Percentiles rank a stretch among this genome's conserved stretches.
Evolutionary conservation across 2,888 invertebrate genomes (phyloP).

Genomic region (Polietes domitor): DNA sequence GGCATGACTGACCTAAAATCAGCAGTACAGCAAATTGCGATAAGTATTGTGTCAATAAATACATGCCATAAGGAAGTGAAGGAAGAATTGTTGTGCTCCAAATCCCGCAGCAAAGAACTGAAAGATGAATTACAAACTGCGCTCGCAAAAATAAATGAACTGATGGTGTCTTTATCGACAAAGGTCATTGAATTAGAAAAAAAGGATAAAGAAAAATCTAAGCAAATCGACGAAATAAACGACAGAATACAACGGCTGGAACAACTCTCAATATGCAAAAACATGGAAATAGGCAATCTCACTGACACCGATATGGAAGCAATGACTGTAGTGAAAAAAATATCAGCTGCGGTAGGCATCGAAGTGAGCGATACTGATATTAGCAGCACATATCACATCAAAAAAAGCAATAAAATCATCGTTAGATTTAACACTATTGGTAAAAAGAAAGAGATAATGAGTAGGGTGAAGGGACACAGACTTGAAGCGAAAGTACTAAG

Average conservation of each 20-base stretch:
- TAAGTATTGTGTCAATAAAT: neutral
- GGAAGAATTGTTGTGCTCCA: neutral
- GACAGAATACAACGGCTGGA: slow-evolving; percentile 21
- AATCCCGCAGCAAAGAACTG: too few species aligned
- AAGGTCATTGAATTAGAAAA: neutral
- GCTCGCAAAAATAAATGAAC: neutral
- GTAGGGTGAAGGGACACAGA: slow-evolving; percentile 5
- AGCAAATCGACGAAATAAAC: neutral
- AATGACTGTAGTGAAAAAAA: slow-evolving; percentile 4
- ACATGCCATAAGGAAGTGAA: neutral
- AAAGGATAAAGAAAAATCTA: neutral
- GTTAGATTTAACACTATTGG: neutral
- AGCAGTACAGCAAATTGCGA: neutral
- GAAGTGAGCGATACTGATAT: neutral
- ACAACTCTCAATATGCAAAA: slow-evolving; percentile 22
- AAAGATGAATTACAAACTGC: too few species aligned
- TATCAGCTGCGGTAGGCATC: neutral
- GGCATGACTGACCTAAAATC: neutral
- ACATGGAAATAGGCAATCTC: slow-evolving; percentile 28
- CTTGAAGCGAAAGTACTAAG: neutral
- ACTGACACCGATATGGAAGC: neutral
- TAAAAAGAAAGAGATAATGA: slow-evolving; percentile 24
- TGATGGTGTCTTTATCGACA: neutral
- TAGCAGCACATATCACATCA: slow-evolving; percentile 2
- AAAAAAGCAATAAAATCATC: too few species aligned